phyloP scores from a whole-genome alignment of 1,140 invertebrate species.

The Antheraea pernyi region DNA sequence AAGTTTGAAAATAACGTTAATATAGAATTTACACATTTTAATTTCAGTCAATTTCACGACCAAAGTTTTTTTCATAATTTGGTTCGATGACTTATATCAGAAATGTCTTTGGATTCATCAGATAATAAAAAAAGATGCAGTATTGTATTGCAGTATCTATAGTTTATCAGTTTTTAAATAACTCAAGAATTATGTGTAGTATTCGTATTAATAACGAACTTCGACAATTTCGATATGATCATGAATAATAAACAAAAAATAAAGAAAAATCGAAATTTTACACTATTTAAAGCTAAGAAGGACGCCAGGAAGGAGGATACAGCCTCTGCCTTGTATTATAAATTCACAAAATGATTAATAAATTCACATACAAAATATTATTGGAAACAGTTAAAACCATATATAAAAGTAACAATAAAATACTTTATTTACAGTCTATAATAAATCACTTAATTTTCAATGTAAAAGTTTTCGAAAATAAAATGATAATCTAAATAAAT shows the following conservation, averaged over 20 bases:
- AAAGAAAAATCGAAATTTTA: constrained; percentile 9
- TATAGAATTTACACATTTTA: not conserved
- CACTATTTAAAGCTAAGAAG: constrained; percentile 75
- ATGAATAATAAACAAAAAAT: not conserved
- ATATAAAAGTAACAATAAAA: constrained; percentile 76
- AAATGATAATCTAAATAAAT: constrained; percentile 62
- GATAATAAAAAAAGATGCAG: not conserved
- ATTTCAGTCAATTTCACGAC: constrained; percentile 9
- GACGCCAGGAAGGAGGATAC: constrained; percentile 50
- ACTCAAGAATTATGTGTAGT: too few relatives aligned
- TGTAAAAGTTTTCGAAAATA: constrained; percentile 64
- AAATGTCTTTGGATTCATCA: constrained; percentile 10
- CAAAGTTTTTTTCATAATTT: constrained; percentile 6
- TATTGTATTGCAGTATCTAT: not conserved
- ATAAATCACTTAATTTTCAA: constrained; percentile 65
- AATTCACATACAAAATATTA: constrained; percentile 51
- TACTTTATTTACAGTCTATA: constrained; percentile 69
- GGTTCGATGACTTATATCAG: constrained; percentile 10
- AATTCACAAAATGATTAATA: constrained; percentile 38
- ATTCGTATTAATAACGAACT: too few relatives aligned
- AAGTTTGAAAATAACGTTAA: not conserved
- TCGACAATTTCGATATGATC: not conserved
- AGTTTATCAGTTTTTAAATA: not conserved
- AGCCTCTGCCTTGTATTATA: constrained; percentile 25
- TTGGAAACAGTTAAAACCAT: constrained; percentile 68